Evolutionary conservation across 2,888 invertebrate genomes (phyloP), one percentile per base, ranked within the genome.

Genomic region (Napeogenes sylphis): DNA sequence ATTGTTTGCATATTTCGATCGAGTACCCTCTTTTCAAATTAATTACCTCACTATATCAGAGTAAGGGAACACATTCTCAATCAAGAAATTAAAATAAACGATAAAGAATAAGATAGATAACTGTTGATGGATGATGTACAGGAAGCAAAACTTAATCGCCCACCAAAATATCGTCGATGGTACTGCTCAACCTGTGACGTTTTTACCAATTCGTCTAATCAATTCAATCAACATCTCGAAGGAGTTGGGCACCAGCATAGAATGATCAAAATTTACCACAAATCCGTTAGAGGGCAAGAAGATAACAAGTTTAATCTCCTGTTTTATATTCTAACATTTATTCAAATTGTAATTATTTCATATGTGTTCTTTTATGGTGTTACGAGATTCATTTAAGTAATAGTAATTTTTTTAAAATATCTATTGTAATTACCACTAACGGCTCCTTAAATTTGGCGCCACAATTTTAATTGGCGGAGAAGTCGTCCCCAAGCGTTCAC

Each of bases 401-500:
- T 78, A 71, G 76, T 74, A 74, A 80, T 63, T 59, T 68, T 63
- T 57, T 58, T 64, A 10, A 72, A 70, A 68, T 70, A 69, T 65
- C 68, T 64, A 68, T 68, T 68, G 63, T 72, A 71, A 72, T 72
- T 69, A 70, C 62, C 68, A 74, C 81, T 87, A 84, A 85, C 77
- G 81, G 77, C 75, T 76, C 85, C 86, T 91, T 85, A 89, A 90
- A 91, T 90, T 90, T 91, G 87, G 90, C 91, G 91, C 91, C 89
- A 88, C 84, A 83, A 87, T 88, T 91, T 90, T 90, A 90, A 91
- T 91, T 90, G 90, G 90, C 83, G 87, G 90, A 90, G 86, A 86
- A 84, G 85, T 85, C 88, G 87, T 90, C 87, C 90, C 91, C 91
- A 90, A 91, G 91, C 91, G 90, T 87, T 90, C 88, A 84, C 87